A percentile compares a stretch with the other conserved stretches of the same genome.
Evolutionary conservation across 2,797 vertebrate genomes (phyloP).

Genomic region (Tympanoctomys barrerae): DNA sequence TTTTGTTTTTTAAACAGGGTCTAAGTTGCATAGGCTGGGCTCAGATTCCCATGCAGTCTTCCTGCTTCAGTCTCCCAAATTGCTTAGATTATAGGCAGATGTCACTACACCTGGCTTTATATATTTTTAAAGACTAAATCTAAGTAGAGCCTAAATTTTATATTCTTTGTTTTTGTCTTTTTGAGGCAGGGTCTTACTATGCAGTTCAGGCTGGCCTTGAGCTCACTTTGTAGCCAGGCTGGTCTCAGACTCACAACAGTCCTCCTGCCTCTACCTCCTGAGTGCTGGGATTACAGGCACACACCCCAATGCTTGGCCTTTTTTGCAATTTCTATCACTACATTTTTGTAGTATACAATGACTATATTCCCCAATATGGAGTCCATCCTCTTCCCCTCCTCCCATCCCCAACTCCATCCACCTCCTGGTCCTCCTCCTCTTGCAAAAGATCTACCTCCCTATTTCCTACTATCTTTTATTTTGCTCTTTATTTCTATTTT

Average conservation of each 20-base stretch:
- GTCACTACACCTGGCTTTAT: background rate
- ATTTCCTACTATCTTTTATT: background rate
- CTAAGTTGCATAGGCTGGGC: background rate
- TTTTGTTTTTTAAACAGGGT: background rate
- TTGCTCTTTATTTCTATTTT: background rate
- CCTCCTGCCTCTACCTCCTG: too few species aligned
- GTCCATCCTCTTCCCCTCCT: background rate
- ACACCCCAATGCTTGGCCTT: background rate
- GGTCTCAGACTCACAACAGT: background rate
- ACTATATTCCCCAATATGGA: background rate
- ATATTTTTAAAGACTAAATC: slow-evolving; percentile 32
- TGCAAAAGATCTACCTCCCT: background rate
- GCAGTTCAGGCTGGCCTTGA: too few species aligned
- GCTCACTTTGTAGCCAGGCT: too few species aligned
- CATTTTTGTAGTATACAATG: background rate
- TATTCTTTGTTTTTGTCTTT: background rate
- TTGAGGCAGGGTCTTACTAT: too few species aligned
- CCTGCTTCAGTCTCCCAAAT: background rate
- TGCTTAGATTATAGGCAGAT: background rate
- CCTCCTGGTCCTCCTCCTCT: background rate
- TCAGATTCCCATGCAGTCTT: background rate
- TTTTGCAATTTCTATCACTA: background rate
- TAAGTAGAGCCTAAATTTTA: background rate
- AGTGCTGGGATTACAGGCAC: too few species aligned
- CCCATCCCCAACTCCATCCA: background rate